A percentile compares a stretch with the other conserved stretches of the same genome.
phyloP scores from a whole-genome alignment of 2,113 vertebrate genomes.

The Coracopsis vasa region DNA sequence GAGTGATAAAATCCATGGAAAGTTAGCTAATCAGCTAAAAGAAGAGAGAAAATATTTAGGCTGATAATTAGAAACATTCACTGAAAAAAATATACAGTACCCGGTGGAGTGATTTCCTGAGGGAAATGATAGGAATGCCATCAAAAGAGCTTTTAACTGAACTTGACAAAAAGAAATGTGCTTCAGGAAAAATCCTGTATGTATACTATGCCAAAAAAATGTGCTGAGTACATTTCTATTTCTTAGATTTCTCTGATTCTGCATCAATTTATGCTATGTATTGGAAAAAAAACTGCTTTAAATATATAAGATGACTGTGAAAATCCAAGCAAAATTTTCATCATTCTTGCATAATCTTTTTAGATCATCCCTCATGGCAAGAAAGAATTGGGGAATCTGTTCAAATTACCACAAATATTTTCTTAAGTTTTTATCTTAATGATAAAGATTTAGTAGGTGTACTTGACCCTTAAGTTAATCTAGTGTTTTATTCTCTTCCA shows the following conservation, averaged over 20 bases:
- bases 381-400: neutral
- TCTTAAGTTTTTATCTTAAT: neutral
- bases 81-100: neutral
- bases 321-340: neutral
- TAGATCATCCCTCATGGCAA: neutral
- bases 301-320: neutral
- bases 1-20: neutral
- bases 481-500: neutral
- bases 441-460: neutral
- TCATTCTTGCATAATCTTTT: neutral
- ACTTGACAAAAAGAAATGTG: slow-evolving; percentile 5
- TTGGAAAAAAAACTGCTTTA: neutral
- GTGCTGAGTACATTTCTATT: neutral
- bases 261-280: neutral
- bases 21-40: neutral
- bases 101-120: neutral
- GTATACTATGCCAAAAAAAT: neutral
- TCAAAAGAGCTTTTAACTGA: neutral
- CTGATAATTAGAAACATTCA: neutral
- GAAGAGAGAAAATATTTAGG: neutral
- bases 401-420: neutral
- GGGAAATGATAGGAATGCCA: neutral
- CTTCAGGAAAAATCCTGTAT: slow-evolving; percentile 2
- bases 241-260: neutral
- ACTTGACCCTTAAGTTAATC: neutral